These are phyloP conservation scores for Alitta virens DNA, from an alignment of 2,888 invertebrate genomes.

Conservation along the genomic window DNA sequence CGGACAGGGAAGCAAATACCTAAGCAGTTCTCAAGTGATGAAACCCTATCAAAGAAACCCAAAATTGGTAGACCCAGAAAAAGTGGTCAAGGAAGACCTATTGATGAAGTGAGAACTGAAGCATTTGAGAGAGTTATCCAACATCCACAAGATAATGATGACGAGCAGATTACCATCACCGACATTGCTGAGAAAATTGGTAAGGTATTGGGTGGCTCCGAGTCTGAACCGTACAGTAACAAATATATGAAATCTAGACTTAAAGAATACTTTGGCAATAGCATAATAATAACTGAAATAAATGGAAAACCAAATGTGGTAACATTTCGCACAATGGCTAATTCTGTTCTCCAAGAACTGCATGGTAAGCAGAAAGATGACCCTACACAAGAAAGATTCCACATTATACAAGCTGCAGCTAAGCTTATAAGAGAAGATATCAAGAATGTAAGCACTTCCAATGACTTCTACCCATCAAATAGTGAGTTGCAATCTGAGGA, in stretches of 20 bases:
- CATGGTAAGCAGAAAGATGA: conserved; percentile 17
- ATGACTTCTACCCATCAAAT: conserved; percentile 25
- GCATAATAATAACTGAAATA: conserved; percentile 26
- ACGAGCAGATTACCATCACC: conserved; percentile 7
- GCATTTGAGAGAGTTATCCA: conserved; percentile 5
- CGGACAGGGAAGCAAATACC: conserved; percentile 1
- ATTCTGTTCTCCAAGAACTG: conserved; percentile 21
- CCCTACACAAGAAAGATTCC: conserved; percentile 21
- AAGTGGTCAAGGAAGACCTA: too few species aligned
- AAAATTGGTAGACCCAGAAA: not conserved
- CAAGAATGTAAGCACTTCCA: conserved; percentile 16
- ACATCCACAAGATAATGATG: conserved; percentile 15
- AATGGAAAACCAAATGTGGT: conserved; percentile 29
- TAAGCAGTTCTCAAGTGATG: not conserved
- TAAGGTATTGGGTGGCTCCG: not conserved
- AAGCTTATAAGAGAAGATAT: conserved; percentile 33
- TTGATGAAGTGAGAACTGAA: not conserved
- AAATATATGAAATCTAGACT: conserved; percentile 28
- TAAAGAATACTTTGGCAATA: conserved; percentile 27
- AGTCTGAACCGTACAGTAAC: conserved; percentile 10
- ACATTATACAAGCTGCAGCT: conserved; percentile 30
- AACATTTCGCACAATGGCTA: conserved; percentile 26
- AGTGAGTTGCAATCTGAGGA: conserved; percentile 17
- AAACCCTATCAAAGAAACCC: not conserved
- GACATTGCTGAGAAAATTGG: conserved; percentile 1